phyloP scores from a whole-genome alignment of 2,113 vertebrate genomes.

The Carettochelys insculpta region DNA sequence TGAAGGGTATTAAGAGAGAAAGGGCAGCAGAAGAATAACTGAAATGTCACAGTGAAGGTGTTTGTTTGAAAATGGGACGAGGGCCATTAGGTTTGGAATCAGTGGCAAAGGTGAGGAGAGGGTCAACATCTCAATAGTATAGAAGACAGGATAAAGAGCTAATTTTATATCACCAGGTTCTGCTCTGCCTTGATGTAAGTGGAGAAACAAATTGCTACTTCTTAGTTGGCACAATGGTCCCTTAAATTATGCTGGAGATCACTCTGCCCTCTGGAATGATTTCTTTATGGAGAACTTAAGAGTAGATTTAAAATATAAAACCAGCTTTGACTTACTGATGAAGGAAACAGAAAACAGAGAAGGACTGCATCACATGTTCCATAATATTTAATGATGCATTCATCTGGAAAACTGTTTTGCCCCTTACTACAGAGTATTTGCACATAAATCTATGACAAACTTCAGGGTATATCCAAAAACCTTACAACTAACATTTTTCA shows the following conservation, averaged over 20 bases:
- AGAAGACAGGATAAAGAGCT: background rate
- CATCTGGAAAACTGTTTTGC: no score
- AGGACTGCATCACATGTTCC: no score
- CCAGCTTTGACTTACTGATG: no score
- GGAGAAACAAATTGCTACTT: background rate
- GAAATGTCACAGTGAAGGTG: background rate
- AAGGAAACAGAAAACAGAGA: no score
- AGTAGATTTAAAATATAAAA: no score
- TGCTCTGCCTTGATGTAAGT: fast-evolving
- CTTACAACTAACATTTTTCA: no score
- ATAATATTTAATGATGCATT: no score
- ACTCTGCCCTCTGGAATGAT: background rate
- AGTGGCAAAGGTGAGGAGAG: background rate
- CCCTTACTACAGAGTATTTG: no score
- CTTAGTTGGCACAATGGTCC: background rate
- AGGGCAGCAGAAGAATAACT: background rate
- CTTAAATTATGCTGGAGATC: background rate
- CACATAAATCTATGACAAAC: no score
- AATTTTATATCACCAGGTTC: background rate
- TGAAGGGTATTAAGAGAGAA: background rate
- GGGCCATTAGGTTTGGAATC: fast-evolving
- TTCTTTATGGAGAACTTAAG: no score
- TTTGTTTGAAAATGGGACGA: background rate
- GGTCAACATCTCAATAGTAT: background rate
- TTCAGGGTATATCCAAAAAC: no score